A percentile compares a stretch with the other conserved stretches of the same genome.
These are phyloP conservation scores for Oreochromis grahami DNA, from an alignment of 2,797 vertebrate genomes.

Conservation along the genomic window DNA sequence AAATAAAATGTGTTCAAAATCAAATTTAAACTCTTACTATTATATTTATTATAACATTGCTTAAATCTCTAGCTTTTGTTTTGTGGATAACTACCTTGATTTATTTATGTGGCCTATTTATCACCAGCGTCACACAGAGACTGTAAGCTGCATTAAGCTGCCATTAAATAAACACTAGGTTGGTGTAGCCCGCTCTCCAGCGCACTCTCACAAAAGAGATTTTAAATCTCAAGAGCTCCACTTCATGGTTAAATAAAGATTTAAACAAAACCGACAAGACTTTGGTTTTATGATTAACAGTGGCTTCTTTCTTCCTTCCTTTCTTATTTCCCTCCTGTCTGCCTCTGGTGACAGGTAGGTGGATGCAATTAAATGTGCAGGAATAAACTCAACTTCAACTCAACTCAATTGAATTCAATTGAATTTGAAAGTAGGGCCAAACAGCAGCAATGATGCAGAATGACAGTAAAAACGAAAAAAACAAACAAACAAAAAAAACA, in stretches of 20 bases:
- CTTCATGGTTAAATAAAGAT: neutral
- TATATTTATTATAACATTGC: neutral
- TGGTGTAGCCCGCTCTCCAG: neutral
- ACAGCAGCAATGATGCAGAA: neutral
- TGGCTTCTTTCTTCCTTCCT: neutral
- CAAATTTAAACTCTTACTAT: neutral
- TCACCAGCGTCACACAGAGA: neutral
- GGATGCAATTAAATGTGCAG: neutral
- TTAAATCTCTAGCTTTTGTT: neutral
- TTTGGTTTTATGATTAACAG: neutral
- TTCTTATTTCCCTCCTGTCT: neutral
- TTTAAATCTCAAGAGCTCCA: neutral
- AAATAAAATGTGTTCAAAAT: neutral
- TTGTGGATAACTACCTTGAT: neutral
- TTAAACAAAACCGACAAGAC: neutral
- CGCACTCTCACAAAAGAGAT: neutral
- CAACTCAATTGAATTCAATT: neutral
- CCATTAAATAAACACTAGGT: neutral
- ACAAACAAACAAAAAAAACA: neutral
- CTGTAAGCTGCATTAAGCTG: neutral
- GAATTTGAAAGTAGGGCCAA: neutral
- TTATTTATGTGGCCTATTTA: neutral
- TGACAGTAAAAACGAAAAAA: neutral
- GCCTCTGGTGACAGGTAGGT: neutral
- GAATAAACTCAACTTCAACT: neutral